Percentiles rank a stretch among this genome's conserved stretches.
phyloP scores from a whole-genome alignment of 1,140 invertebrate species.

The Listronotus oregonensis region DNA sequence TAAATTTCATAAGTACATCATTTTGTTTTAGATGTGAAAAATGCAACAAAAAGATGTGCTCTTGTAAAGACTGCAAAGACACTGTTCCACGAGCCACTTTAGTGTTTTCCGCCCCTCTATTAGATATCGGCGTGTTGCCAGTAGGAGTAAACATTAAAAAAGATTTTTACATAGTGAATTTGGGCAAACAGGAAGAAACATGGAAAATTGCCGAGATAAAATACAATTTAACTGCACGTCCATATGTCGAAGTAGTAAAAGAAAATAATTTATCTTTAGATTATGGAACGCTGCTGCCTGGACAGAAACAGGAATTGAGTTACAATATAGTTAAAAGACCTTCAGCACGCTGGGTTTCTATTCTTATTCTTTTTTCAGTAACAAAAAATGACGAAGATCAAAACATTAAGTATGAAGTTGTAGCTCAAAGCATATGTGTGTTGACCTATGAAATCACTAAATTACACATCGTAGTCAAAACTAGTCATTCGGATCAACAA shows the following conservation, averaged over 20 bases:
- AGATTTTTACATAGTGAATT: slow-evolving; percentile 29
- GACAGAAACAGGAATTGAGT: slow-evolving; percentile 1
- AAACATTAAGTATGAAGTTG: slow-evolving; percentile 2
- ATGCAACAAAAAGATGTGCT: background rate
- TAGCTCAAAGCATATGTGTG: slow-evolving; percentile 35
- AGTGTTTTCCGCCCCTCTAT: slow-evolving; percentile 12
- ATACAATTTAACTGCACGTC: slow-evolving; percentile 30
- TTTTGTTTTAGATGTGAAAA: slow-evolving; percentile 5
- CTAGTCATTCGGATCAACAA: slow-evolving; percentile 25
- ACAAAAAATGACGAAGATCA: background rate
- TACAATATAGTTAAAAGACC: slow-evolving; percentile 24
- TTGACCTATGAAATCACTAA: slow-evolving; percentile 43
- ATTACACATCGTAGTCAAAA: slow-evolving; percentile 38
- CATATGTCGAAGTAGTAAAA: slow-evolving; percentile 16
- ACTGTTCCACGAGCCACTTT: slow-evolving; percentile 3
- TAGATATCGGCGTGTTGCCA: slow-evolving; percentile 35
- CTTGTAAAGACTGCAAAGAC: slow-evolving; percentile 5
- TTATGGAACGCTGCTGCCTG: slow-evolving; percentile 6
- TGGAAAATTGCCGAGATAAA: slow-evolving; percentile 35
- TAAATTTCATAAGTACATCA: no score
- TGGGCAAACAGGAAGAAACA: background rate
- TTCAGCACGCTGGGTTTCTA: slow-evolving; percentile 27
- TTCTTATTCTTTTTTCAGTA: slow-evolving; percentile 35
- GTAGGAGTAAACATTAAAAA: slow-evolving; percentile 24
- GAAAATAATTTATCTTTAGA: slow-evolving; percentile 12